Percentiles rank a stretch among this genome's conserved stretches.
Conservation (phyloP, 2,113 vertebrate genomes). For the Pavo muticus region DNA sequence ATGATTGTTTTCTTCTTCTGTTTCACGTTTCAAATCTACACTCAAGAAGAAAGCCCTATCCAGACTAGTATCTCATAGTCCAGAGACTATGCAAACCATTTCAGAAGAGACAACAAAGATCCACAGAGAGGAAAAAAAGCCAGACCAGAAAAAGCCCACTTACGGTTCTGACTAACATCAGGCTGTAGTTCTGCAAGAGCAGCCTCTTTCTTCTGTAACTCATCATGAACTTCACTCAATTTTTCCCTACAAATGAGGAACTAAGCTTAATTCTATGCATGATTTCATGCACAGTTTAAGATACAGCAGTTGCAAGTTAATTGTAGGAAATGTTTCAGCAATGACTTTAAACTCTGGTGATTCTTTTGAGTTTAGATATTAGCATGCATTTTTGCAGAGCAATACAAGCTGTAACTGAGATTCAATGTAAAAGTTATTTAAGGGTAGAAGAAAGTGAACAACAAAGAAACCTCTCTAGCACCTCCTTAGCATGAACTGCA, state of each 20-base stretch:
- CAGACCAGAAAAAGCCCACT: not conserved
- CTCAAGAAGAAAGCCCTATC: not conserved
- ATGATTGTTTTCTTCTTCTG: not conserved
- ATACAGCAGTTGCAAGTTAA: not conserved
- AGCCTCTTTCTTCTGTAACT: slow-evolving; percentile 97
- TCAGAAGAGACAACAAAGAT: not conserved
- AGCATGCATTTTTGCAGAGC: not conserved
- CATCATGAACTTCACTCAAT: slow-evolving; percentile 93
- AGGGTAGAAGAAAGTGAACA: not conserved
- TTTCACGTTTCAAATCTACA: not conserved
- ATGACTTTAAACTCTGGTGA: not conserved
- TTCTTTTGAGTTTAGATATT: not conserved
- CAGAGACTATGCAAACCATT: not conserved
- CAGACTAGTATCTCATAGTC: not conserved
- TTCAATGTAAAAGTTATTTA: not conserved
- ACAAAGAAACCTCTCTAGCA: not conserved
- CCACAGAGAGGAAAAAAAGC: not conserved
- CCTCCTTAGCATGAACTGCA: not conserved
- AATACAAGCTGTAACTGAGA: not conserved
- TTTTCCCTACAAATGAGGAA: slow-evolving; percentile 85
- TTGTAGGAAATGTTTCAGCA: not conserved
- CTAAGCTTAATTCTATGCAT: not conserved
- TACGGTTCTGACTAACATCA: slow-evolving; percentile 87
- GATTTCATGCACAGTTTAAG: not conserved
- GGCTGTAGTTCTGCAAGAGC: slow-evolving; percentile 94